A percentile compares a stretch with the other conserved stretches of the same genome.
Conservation (phyloP, 1,140 invertebrate genomes). For the Euglossa dilemma region DNA sequence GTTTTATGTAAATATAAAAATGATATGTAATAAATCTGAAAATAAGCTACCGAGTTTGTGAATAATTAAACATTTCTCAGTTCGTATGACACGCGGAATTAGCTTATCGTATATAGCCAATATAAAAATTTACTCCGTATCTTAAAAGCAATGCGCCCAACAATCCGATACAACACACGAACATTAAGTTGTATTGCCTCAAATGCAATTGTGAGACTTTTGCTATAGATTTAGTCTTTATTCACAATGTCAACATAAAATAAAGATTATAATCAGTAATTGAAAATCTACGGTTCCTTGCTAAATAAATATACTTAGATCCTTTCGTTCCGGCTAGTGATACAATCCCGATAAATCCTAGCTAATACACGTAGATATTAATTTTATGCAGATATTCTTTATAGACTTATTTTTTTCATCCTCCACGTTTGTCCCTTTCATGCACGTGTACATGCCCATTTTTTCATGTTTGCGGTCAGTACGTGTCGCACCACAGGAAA, state of each 20-base stretch:
- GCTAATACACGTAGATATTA: conserved; percentile 69
- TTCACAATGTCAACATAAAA: conserved; percentile 60
- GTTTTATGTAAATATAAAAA: conserved; percentile 9
- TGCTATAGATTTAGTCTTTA: conserved; percentile 56
- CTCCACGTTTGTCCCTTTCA: conserved; percentile 35
- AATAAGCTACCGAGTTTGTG: not conserved
- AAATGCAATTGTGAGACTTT: conserved; percentile 52
- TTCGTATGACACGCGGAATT: not conserved
- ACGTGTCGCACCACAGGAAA: conserved; percentile 44
- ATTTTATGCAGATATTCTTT: conserved; percentile 53
- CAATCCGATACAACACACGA: conserved; percentile 33
- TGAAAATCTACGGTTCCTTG: conserved; percentile 36
- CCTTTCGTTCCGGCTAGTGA: conserved; percentile 42
- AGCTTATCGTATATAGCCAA: not conserved
- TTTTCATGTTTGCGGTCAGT: not conserved
- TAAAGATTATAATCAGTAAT: conserved; percentile 48
- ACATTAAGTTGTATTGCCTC: conserved; percentile 52
- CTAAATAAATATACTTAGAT: conserved; percentile 68
- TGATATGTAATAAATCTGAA: conserved; percentile 24
- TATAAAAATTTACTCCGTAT: not conserved
- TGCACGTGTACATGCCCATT: conserved; percentile 33
- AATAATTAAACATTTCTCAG: not conserved
- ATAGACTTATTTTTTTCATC: conserved; percentile 31
- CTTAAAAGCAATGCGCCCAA: conserved; percentile 57
- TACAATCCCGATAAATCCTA: conserved; percentile 64